phyloP scores from a whole-genome alignment of 2,888 invertebrate species.

The Hyposoter dolosus region DNA sequence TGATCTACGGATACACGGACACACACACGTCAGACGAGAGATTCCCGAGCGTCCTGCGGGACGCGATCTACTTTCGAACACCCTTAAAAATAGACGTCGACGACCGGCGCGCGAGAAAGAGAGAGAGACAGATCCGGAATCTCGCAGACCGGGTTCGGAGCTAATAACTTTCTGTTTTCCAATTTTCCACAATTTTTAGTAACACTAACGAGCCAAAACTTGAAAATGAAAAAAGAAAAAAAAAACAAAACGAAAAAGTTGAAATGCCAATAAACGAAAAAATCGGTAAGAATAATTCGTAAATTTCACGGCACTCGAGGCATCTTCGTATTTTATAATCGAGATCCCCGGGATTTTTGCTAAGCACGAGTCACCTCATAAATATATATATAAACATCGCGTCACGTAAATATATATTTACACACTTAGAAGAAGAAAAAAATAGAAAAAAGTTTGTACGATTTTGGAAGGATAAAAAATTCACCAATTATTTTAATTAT shows the following conservation, averaged over 20 bases:
- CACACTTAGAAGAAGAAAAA: constrained; percentile 1
- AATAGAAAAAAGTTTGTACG: not conserved
- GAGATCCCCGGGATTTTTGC: constrained; percentile 36
- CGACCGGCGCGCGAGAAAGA: constrained; percentile 51
- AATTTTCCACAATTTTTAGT: constrained; percentile 14
- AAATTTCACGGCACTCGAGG: not conserved
- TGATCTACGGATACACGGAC: constrained; percentile 18
- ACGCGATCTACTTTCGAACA: constrained; percentile 70
- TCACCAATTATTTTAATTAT: constrained; percentile 10
- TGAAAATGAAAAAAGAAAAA: not conserved
- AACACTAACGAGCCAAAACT: not conserved
- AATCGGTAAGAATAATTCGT: not conserved
- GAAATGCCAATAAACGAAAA: not conserved
- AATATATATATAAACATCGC: constrained; percentile 34
- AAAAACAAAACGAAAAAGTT: not conserved
- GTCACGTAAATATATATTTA: constrained; percentile 17
- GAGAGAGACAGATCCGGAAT: constrained; percentile 64
- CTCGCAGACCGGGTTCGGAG: constrained; percentile 59
- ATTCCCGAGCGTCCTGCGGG: constrained; percentile 67
- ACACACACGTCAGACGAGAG: constrained; percentile 51
- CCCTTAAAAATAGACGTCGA: constrained; percentile 72
- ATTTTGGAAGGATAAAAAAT: not conserved
- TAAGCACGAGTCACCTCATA: constrained; percentile 58
- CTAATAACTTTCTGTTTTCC: constrained; percentile 39
- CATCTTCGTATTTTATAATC: constrained; percentile 40